Base-by-base conservation (phyloP, 1,140 invertebrate species). In the Neocloeon triangulifer region DNA sequence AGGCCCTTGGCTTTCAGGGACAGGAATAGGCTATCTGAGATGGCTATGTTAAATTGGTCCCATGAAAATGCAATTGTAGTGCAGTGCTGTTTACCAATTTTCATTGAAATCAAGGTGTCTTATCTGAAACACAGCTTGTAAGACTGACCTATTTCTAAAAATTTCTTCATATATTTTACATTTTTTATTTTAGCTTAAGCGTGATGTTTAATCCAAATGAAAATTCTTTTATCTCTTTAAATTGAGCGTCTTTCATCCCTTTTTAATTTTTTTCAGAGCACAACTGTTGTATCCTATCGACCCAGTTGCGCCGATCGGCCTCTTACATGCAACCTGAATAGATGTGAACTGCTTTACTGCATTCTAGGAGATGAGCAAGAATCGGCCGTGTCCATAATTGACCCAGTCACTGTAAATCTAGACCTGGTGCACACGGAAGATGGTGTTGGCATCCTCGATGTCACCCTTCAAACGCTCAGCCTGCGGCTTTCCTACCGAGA, bases 331-430 rank as follows among this genome's bases (percentile, higher is more conserved):
- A 84, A 74, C 52, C 56, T 96, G 12, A 84, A 82, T 40, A 73
- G 84, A 43, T 71, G 88, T 42, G 88, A 95, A 55, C 62, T 95
- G 39, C 95, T 91, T 53, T 92, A 86, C 1, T 94, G 88, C 52
- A 76, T 84, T 37, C 55, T 95, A 25, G 82, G 81, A 5, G 27
- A 17, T 3, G 86, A 94, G 56, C 79, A 92, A 35, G 85, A 92
- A 46, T 94, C 86, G 1, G 85, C 88, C 2, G 56, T 94, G 4
- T 88, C 86, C n/a, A 95, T 96, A 39, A 78, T 95, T 27, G 88
- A 95, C 55, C 89, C 89, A 0, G 75, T 84, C 25, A 81, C 73
- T 5, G 55, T 88, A 10, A 79, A 70, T 44, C 60, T 79, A 18
- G 73, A 79, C 36, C 43, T 78, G 2, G 61, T 59, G 51, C 37